Evolutionary conservation across 30 jellyfish, hydroid and myxozoan genomes (phyloP), one percentile per base, ranked within the genome.

Genomic region (Turritopsis dohrnii): DNA sequence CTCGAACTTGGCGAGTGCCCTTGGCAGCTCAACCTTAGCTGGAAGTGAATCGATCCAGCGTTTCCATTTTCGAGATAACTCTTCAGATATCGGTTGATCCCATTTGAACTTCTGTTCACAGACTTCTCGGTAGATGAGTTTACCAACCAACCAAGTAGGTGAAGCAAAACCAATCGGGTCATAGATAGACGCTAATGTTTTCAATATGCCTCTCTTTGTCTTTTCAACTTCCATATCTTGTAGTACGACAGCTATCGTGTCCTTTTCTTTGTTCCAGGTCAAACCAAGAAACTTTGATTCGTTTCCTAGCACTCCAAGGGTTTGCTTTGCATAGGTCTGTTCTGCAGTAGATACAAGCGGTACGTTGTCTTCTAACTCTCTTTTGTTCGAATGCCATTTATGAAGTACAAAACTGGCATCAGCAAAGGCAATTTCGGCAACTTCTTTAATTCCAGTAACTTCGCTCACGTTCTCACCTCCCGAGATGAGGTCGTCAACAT

Each of bases 111-210:
- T 90, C 60, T 71, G 53, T 8, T 86, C 94, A 69, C 95, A 87
- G 21, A 54, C 74, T 13, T 69, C 86, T 27, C 95, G 81, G 74
- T 81, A 83, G 18, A 88, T 80, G 28, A 82, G 81, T 66, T 88
- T 88, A 16, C 92, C 92, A 1, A 83, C 16, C 81, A 88, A 29
- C 16, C 18, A 13, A 9, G 66, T 53, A 1, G 96, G 90, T 53
- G 96, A 86, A 28, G 81, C 93, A 18, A 89, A 31, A 16, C 94
- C 96, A 66, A 89, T 80, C 30, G 86, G 94, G 52, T 88, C 96
- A 80, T 24, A 87, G 75, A 88, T 66, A 1, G 96, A 88, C 19
- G 96, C 96, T 52, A 83, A 41, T 52, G 20, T 0, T 19, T 87
- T 86, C 54, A 89, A 79, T n/a, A 77, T 54, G 29, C 84, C 92